phyloP scores from a whole-genome alignment of 2,113 vertebrate genomes.

The Trogon melanurus region DNA sequence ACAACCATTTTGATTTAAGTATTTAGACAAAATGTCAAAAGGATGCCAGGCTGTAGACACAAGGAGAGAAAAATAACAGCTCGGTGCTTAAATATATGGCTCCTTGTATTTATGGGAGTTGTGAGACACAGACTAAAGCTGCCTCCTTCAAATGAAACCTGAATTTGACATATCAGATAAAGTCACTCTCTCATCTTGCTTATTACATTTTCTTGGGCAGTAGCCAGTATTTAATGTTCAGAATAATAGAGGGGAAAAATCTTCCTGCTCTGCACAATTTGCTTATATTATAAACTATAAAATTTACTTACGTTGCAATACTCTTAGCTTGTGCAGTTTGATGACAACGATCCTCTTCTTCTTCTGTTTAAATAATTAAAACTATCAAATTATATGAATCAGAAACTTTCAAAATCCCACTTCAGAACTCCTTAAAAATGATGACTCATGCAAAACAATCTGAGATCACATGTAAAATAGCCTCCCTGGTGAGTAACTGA shows the following conservation, averaged over 20 bases:
- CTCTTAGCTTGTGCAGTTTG: background rate
- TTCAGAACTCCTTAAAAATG: background rate
- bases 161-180: conserved; percentile 1
- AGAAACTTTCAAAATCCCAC: background rate
- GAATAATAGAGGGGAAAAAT: conserved; percentile 7
- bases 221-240: conserved; percentile 31
- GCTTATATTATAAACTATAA: conserved; percentile 12
- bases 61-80: conserved; percentile 3
- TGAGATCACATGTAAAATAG: background rate
- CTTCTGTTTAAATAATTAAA: conserved; percentile 11
- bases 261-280: conserved; percentile 20
- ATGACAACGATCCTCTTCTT: background rate
- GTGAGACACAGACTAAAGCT: background rate
- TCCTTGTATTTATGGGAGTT: background rate
- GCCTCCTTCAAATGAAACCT: conserved; percentile 8
- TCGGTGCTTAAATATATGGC: background rate
- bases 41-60: background rate
- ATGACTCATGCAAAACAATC: background rate
- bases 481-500: background rate
- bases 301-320: conserved; percentile 21
- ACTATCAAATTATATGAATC: background rate
- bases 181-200: background rate
- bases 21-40: conserved; percentile 31
- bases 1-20: conserved; percentile 36
- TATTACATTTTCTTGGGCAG: conserved; percentile 22